Evolutionary conservation across 1,140 invertebrate species (phyloP), one percentile per base, ranked within the genome.

Genomic region (Drosophila pseudoobscura): DNA sequence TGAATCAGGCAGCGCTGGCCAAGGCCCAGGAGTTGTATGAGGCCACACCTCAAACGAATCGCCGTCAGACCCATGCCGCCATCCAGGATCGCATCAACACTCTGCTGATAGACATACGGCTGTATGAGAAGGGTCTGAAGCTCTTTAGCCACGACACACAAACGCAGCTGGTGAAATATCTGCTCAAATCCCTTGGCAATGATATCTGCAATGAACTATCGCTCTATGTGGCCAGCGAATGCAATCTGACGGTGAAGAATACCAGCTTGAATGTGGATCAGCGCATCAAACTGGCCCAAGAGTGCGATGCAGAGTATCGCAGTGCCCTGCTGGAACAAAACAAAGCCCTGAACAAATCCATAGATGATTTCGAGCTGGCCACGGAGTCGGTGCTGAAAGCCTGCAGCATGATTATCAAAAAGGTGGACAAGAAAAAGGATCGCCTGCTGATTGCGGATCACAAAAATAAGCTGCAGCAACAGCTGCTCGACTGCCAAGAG

Each of bases 111-210:
- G 97, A 97, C 88, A 94, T 97, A 31, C 94, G 94, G 70, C 92
- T 98, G 17, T 98, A 97, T 92, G 96, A 98, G 59, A 98, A 97
- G 92, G 97, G 96, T 5, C 92, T 97, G 0, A 97, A 97, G 65
- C 72, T 93, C 58, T 92, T 94, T 13, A 90, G 93, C 24, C 65
- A 77, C 65, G 91, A 94, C 49, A 91, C 94, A 47, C 95, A 97
- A 90, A 41, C 91, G 1, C 93, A 95, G 52, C 92, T 98, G 51
- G 91, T 93, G 0, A 97, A 97, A 90, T 97, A 98, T 92, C 91
- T 98, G 22, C 88, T 98, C 13, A 97, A 97, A 92, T 95, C 96
- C 2, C 91, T 97, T 46, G 96, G 96, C 43, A 94, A 95, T 51
- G 97, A 98, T 85, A 94, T 98, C 58, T 93, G 95, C n/a, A 96